Evolutionary conservation across 2,797 vertebrate genomes (phyloP), one percentile per base, ranked within the genome.

Genomic region (Sebastes minor): DNA sequence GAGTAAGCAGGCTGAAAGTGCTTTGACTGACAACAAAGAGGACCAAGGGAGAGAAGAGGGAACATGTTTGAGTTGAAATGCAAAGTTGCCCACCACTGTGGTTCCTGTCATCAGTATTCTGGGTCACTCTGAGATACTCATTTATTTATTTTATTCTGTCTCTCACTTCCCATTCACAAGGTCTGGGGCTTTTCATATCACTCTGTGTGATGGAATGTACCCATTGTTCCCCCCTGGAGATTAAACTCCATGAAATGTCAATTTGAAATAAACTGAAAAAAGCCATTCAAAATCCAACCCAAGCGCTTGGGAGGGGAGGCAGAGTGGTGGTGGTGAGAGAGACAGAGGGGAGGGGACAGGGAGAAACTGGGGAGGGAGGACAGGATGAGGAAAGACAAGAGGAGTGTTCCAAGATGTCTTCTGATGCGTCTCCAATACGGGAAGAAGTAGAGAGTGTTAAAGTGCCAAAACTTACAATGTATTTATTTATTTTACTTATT

Each of bases 221-320:
- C 84, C 83, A 85, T 90, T 88, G 87, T 90, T 74, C 85, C 83
- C 73, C 88, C 73, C 84, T 60, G 60, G 89, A 92, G 92, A 94
- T 90, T 89, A 86, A 92, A 91, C 85, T 85, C 84, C 71, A 88
- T 83, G 55, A 93, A 93, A 90, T 93, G 92, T 91, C 90, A 91
- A 91, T 92, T 92, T 92, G 52, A 92, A 93, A 92, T 89, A 89
- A 92, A 91, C 70, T 82, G 64, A 66, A 83, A 76, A 82, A 86
- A 83, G 71, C n/a, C 52, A 91, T 76, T 81, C 25, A 69, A 81
- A 84, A 80, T 87, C 73, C 71, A 53, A 69, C 42, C 33, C 56
- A 13, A 75, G 78, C 68, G 66, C n/a, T 5, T 3, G 68, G 46
- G 72, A 80, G 42, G 16, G 62, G 46, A 30, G 60, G 32, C 35